Evolutionary conservation across 2,113 vertebrate species (phyloP), one percentile per base, ranked within the genome.

Genomic region (Diadophis punctatus): DNA sequence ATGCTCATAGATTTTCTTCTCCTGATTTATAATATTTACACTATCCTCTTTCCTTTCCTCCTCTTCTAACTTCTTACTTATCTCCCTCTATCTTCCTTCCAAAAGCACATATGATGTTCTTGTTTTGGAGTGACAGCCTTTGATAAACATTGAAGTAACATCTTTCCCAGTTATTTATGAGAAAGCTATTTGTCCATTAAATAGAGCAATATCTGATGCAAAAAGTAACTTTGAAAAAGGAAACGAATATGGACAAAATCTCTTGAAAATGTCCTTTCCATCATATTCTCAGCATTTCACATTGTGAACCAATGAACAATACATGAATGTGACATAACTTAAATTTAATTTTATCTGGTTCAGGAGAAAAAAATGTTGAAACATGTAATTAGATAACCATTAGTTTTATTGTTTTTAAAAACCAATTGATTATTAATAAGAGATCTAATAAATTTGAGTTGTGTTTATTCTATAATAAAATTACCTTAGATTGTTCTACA

Each of bases 281-380:
- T 25, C 27, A 9, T 48, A 46, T 20, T 89, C 20, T 89, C 55
- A 51, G 14, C 5, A 90, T 4, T 49, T 46, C 30, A 74, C 18
- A 49, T 48, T n/a, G 16, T 20, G 58, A 23, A 20, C 68, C n/a
- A 88, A 25, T 8, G 49, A 63, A 6, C 48, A 90, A 68, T 11
- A 46, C 27, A 63, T 63, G 23, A 53, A 46, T 88, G 85, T 74
- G 51, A 27, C 85, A 14, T 39, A 1, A n/a, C 27, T 14, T 1
- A 84, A 0, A 2, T 58, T 89, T 18, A 74, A 8, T 9, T 48
- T 58, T 58, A 48, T 92, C 80, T 3, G 11, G 0, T 84, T 94
- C 92, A 84, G 10, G 92, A 94, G 86, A 93, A 52, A 46, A 0
- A 30, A 74, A 86, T 80, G 9, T 3, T 25, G 52, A 91, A 92